A percentile compares a stretch with the other conserved stretches of the same genome.
Evolutionary conservation across 2,797 vertebrate genomes (phyloP).

Genomic region (Crocidura indochinensis): DNA sequence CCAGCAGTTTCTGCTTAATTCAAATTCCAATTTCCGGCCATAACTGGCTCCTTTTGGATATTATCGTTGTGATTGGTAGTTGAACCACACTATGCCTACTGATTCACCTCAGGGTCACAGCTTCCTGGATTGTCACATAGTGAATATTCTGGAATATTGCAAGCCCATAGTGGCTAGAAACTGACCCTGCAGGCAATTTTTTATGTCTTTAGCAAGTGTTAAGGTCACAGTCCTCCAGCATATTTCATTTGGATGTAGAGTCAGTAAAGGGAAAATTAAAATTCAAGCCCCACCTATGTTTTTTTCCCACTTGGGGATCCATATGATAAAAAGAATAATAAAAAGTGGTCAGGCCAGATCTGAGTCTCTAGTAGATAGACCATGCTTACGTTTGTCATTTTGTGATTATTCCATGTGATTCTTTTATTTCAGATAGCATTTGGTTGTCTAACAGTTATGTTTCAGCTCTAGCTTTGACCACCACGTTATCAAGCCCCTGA

Average conservation of each 20-base stretch:
- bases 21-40: not conserved
- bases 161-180: not conserved
- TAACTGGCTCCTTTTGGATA: not conserved
- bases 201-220: not conserved
- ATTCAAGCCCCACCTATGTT: not conserved
- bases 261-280: not conserved
- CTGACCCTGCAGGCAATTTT: not conserved
- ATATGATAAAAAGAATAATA: not conserved
- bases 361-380: not conserved
- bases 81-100: not conserved
- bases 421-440: not conserved
- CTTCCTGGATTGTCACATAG: not conserved
- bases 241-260: not conserved
- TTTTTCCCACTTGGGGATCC: not conserved
- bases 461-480: not conserved
- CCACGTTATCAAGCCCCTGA: not conserved
- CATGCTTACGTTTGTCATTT: not conserved
- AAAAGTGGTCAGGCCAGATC: not conserved
- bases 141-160: not conserved
- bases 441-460: not conserved
- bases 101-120: not conserved
- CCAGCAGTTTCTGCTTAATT: not conserved
- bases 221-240: not conserved
- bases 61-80: not conserved
- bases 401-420: rapidly evolving